Evolutionary conservation across 2,797 vertebrate species (phyloP), one percentile per base, ranked within the genome.

Genomic region (Zonotrichia albicollis): DNA sequence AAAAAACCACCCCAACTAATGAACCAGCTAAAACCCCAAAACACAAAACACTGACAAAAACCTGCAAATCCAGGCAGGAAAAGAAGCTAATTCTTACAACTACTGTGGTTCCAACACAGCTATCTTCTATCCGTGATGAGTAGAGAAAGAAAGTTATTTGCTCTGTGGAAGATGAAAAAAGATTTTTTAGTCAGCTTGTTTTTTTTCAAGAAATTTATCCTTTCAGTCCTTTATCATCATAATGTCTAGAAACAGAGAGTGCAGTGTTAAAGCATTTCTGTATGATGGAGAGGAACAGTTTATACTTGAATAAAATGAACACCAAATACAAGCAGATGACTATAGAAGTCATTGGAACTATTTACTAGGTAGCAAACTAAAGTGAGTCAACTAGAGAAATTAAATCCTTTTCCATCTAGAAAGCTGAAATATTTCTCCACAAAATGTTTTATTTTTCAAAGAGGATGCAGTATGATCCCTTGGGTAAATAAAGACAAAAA

Each of bases 401-500:
- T 2, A 78, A 81, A 38, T 42, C 16, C 34, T 81, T 1, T 72
- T 68, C 26, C 29, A 40, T 51, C 25, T 54, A 84, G 29, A 72
- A 78, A 72, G 6, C 4, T 57, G 30, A 16, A 3, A 25, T 50
- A 6, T 29, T 89, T 68, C n/a, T 88, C 17, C 40, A 79, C 29
- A 20, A 70, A 73, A 10, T 25, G 2, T 12, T 89, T 79, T 60
- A n/a, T 57, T 61, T 87, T 57, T 70, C 15, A 61, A 55, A 83
- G 25, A 64, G 7, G 11, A 23, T 72, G 40, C 20, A 29, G 1
- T 53, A 36, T 0, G 0, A 36, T 64, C 20, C 6, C 13, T 67
- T 71, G 25, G 14, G 29, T 43, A 72, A 83, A 14, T 7, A 80
- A 84, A 66, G 26, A 5, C 4, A 11, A 40, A 82, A 87, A 87